Base-by-base conservation (phyloP, 2,797 vertebrate genomes). In the Triplophysa bombifrons region DNA sequence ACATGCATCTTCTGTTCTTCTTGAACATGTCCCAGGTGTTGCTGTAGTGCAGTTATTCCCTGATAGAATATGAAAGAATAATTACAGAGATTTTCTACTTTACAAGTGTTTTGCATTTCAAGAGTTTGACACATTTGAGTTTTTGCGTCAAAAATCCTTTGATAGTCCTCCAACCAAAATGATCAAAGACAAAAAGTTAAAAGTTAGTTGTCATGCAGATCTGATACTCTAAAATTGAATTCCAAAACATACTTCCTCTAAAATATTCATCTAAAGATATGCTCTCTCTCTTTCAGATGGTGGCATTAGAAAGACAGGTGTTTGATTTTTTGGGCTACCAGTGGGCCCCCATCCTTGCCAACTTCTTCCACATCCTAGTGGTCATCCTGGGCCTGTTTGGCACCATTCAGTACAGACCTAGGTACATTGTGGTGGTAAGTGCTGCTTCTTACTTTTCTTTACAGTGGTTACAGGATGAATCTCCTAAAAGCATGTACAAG, bases 261-360 rank as follows among this genome's bases (percentile, higher is more conserved):
- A 50, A 13, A 70, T 7, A 7, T 72, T 38, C 17, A 70, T 77
- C 3, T 67, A 30, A 70, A 63, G 69, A 38, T 14, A 30, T 63
- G 41, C 30, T 46, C 30, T 61, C 14, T 20, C 63, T 38, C 66
- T 67, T 73, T 72, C 77, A 97, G 96, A 92, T 97, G 19, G 88
- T 95, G 82, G 93, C 94, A 13, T 89, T 98, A 77, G 96, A 97
- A 84, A 92, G 95, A 72, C 96, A 98, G 83, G 95, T 96, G 79
- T 97, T 98, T 0, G 95, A 97, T 90, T 96, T 98, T 89, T 92
- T 97, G 88, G 96, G 96, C 0, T 97, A 96, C 88, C 96, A 97
- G 87, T 96, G 96, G 96, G 95, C 94, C 1, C 96, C 96, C 0
- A 96, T 98, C 85, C 93, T 98, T 0, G 95, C 95, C 89, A 97